Evolutionary conservation across 1,140 invertebrate genomes (phyloP), one percentile per base, ranked within the genome.

Genomic region (Diachasmimorpha longicaudata): DNA sequence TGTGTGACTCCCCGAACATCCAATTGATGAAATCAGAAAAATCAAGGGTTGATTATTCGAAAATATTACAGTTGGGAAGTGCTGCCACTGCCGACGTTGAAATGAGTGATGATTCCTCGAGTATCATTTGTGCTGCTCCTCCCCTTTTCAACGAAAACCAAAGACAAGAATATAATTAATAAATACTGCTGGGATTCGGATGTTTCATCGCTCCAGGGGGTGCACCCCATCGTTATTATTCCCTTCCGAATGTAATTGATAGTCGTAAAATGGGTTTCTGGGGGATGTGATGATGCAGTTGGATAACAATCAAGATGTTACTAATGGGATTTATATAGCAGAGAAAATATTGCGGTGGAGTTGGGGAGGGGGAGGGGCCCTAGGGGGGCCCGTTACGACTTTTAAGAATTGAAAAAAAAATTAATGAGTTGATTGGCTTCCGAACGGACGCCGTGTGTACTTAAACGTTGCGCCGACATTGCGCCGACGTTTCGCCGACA

Each of bases 211-310:
- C 44, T 69, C 46, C 16, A 19, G 19, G 52, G 37, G 21, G 63
- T 66, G 44, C 58, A 73, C 55, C 75, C 68, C 74, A 77, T 75
- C 31, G 39, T 46, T 52, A 23, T 55, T 48, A 36, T 48, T 13
- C 58, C 67, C 52, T 77, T 69, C 70, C 66, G 16, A 55, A 74
- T 63, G 52, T 85, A 86, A 86, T 86, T 86, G 80, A 86, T 86
- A 80, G 83, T 80, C 63, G 75, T 81, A 74, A 67, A 72, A 74
- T 79, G 74, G 82, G 81, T 81, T 80, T 79, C 79, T 70, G 77
- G 80, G 80, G 75, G 77, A 63, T 76, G 84, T 86, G 80, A 85
- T 82, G 81, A 82, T 67, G 79, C 77, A 78, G 80, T 84, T 86
- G 84, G 39, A 68, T 23, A n/a, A 44, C 39, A 14, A 21, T 70